These are phyloP conservation scores for Hyposoter didymator DNA, from an alignment of 2,888 invertebrate genomes.

Conservation along the genomic window DNA sequence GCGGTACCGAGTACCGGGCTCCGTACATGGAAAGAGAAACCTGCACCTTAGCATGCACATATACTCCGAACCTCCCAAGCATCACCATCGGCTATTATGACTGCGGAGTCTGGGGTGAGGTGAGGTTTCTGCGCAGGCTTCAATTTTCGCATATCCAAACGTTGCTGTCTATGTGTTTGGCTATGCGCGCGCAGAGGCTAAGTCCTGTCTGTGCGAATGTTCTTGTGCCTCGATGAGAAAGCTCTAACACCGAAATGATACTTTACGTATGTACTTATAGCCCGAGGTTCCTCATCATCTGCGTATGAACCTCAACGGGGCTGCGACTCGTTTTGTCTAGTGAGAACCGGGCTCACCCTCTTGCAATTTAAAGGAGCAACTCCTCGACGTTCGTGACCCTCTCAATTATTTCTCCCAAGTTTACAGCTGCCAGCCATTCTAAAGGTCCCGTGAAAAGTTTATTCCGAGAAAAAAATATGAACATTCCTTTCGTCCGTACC, in stretches of 20 bases:
- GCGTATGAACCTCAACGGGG: conserved; percentile 53
- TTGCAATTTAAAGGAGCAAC: conserved; percentile 7
- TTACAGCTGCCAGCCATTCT: conserved; percentile 1
- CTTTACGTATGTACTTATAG: background rate
- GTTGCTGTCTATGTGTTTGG: background rate
- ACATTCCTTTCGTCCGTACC: background rate
- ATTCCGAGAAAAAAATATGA: background rate
- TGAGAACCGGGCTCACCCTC: conserved; percentile 16
- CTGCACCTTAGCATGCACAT: conserved; percentile 19
- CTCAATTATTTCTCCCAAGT: background rate
- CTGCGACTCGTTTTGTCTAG: conserved; percentile 1
- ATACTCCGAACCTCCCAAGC: conserved; percentile 49
- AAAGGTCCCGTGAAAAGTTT: background rate
- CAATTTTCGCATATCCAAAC: background rate
- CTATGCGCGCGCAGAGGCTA: conserved; percentile 12
- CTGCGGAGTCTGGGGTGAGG: conserved; percentile 32
- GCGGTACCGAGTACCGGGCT: conserved; percentile 23
- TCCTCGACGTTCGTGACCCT: background rate
- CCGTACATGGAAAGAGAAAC: conserved; percentile 11
- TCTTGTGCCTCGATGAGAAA: background rate
- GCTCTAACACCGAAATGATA: conserved; percentile 1
- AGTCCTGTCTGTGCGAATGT: background rate
- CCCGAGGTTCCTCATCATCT: conserved; percentile 42
- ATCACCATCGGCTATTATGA: conserved; percentile 63
- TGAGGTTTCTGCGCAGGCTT: conserved; percentile 14